Base-by-base conservation (phyloP, 1,140 invertebrate genomes). In the Eueides isabella region DNA sequence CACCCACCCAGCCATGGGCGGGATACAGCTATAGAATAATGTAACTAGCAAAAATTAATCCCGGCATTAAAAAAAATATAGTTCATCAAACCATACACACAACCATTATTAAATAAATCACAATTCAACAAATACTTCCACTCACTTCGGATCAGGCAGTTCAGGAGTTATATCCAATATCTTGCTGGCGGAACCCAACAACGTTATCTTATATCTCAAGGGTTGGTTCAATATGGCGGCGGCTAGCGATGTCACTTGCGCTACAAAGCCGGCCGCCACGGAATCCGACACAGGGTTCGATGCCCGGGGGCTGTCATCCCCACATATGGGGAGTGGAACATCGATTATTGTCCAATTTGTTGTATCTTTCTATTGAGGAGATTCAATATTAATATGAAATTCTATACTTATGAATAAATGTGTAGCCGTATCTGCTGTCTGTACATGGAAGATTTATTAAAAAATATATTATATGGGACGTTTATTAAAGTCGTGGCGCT, bases 111-210 rank as follows among this genome's bases (percentile, higher is more conserved):
- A 31, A 5, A 5, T 31, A 31, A 5, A 31, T 5, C 31, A 5
- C 31, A 31, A 31, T 7, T 31, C 7, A 31, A 31, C 31, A 31
- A 31, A 31, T 5, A 31, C 3, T 31, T n/a, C n/a, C n/a, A 67
- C 88, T 89, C 44, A 91, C 90, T 92, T 90, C 0, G 90, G 90
- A 70, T 91, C 87, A 7, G 90, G 90, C 61, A 89, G 70, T 33
- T 92, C 90, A 0, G 86, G 84, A 0, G 85, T 87, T 0, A 89
- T 77, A 67, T 94, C 93, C 62, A 92, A 31, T 70, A 93, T 92
- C 70, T 93, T 92, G 44, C 83, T 90, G 5, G 91, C 84, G 0
- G 91, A 92, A 0, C 91, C 92, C 11, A 90, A 68, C 28, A 93
- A 66, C 0, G 85, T 87, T 19, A 93, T 85, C 33, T 85, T 85